These are phyloP conservation scores for Oxygymnocypris stewartii DNA, from an alignment of 2,113 vertebrate species.

Conservation along the genomic window DNA sequence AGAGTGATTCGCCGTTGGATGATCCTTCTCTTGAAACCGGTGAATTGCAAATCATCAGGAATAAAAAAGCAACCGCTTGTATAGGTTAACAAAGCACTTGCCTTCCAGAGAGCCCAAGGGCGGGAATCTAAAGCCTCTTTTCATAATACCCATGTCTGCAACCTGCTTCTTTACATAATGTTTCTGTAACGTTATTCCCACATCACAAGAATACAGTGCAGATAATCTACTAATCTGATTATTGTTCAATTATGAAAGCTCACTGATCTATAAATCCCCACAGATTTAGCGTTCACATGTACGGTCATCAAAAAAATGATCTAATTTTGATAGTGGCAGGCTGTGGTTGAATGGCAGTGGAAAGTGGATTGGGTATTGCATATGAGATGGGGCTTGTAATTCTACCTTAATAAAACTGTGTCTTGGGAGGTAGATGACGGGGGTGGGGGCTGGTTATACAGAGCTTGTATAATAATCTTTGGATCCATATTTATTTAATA, in stretches of 20 bases:
- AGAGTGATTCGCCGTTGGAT: slow-evolving; percentile 58
- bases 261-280: slow-evolving; percentile 59
- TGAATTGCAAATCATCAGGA: slow-evolving; percentile 68
- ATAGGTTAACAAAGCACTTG: slow-evolving; percentile 62
- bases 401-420: slow-evolving; percentile 61
- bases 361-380: slow-evolving; percentile 56
- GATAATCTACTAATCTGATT: slow-evolving; percentile 75
- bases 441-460: slow-evolving; percentile 52
- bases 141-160: slow-evolving; percentile 68
- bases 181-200: slow-evolving; percentile 58
- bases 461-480: slow-evolving; percentile 78
- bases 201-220: slow-evolving; percentile 61
- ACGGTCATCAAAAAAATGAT: slow-evolving; percentile 51
- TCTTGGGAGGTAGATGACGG: slow-evolving; percentile 53
- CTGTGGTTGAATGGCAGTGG: slow-evolving; percentile 59
- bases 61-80: slow-evolving; percentile 58
- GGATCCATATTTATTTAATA: slow-evolving; percentile 75
- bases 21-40: slow-evolving; percentile 64
- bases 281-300: slow-evolving; percentile 54
- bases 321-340: slow-evolving; percentile 54
- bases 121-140: slow-evolving; percentile 52
- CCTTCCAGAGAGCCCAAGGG: slow-evolving; percentile 46
- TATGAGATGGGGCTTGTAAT: slow-evolving; percentile 61
- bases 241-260: slow-evolving; percentile 65
- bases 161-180: slow-evolving; percentile 63